Evolutionary conservation across 2,888 invertebrate species (phyloP).

Genomic region (Drosophila barbarae): DNA sequence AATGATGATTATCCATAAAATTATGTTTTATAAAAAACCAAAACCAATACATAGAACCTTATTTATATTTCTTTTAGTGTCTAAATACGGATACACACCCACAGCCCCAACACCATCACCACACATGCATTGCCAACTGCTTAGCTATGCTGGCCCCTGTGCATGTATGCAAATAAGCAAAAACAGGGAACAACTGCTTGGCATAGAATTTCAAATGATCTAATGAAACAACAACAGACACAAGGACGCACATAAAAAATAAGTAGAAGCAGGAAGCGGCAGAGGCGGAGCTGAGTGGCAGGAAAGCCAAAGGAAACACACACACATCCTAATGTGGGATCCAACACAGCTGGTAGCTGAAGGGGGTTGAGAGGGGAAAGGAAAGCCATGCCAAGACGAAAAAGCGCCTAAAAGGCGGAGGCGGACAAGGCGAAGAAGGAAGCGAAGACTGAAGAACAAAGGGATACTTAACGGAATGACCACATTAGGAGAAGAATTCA

Average conservation of each 20-base stretch:
- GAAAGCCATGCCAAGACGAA: neutral
- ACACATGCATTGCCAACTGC: conserved; percentile 33
- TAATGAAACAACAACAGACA: conserved; percentile 59
- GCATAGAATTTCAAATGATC: conserved; percentile 68
- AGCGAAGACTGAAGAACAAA: conserved; percentile 3
- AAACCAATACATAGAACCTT: neutral
- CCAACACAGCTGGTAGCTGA: neutral
- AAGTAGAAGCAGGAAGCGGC: conserved; percentile 9
- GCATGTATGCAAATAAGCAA: conserved; percentile 55
- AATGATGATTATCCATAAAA: too few relatives aligned
- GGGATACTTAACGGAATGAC: neutral
- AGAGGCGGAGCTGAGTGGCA: conserved; percentile 20
- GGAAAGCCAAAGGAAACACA: conserved; percentile 21
- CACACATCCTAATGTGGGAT: conserved; percentile 13
- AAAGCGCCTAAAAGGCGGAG: neutral
- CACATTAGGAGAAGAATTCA: conserved; percentile 1
- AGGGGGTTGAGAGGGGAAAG: too few relatives aligned
- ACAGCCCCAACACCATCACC: neutral
- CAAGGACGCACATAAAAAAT: conserved; percentile 34
- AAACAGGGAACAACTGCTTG: conserved; percentile 57
- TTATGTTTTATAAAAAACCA: neutral
- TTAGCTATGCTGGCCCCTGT: conserved; percentile 49
- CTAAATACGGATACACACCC: conserved; percentile 2
- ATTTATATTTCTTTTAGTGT: neutral
- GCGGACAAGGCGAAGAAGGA: neutral